phyloP scores from a whole-genome alignment of 2,113 vertebrate species.

The Anoplopoma fimbria region DNA sequence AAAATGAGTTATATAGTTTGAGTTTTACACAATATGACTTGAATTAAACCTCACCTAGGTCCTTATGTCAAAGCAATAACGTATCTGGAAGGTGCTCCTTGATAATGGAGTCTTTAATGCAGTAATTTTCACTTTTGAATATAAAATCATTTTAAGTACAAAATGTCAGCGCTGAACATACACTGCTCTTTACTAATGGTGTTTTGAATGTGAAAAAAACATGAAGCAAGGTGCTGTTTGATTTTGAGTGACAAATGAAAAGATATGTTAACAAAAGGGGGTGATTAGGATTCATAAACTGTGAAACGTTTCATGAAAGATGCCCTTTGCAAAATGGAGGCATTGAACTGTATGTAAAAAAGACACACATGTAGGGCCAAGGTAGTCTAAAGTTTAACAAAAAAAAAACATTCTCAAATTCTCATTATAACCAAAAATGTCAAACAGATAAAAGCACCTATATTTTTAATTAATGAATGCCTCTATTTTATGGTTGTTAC shows the following conservation, averaged over 20 bases:
- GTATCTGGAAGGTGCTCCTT: background rate
- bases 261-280: background rate
- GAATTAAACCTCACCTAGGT: background rate
- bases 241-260: background rate
- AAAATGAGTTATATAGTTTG: background rate
- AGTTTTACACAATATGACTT: background rate
- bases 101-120: background rate
- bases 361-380: background rate
- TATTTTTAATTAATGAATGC: background rate
- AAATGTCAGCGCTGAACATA: background rate
- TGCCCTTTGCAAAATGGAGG: background rate
- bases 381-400: background rate
- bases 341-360: background rate
- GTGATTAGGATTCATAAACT: background rate
- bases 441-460: background rate
- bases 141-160: background rate
- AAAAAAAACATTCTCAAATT: background rate
- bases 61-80: background rate
- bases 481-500: background rate
- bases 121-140: background rate
- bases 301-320: background rate
- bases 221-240: background rate
- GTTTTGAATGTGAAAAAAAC: background rate
- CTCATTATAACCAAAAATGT: background rate
- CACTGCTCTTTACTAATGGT: background rate